Evolutionary conservation across 2,113 vertebrate species (phyloP).

Genomic region (Xenopus tropicalis): UCB_Xtro_10.0 CM004443.2:160819001-160819500

Average conservation of each 20-base stretch:
- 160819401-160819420: too few relatives aligned
- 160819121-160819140: slow-evolving; percentile 85
- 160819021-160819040: too few relatives aligned
- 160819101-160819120: not conserved
- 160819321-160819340: not conserved
- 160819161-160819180: slow-evolving; percentile 88
- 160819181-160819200: slow-evolving; percentile 75
- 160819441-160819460: too few relatives aligned
- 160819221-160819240: slow-evolving; percentile 79
- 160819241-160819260: slow-evolving; percentile 72
- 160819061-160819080: too few relatives aligned
- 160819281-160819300: slow-evolving; percentile 82
- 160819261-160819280: slow-evolving; percentile 64
- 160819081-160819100: not conserved
- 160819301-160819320: not conserved
- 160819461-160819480: too few relatives aligned
- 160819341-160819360: not conserved
- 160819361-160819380: too few relatives aligned
- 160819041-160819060: too few relatives aligned
- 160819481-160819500: too few relatives aligned
- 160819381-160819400: too few relatives aligned
- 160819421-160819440: too few relatives aligned
- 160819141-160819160: slow-evolving; percentile 84
- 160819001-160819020: too few relatives aligned
- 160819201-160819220: slow-evolving; percentile 91